Base-by-base conservation (phyloP, 2,888 invertebrate species). In the Macrosoma leucophasiata region DNA sequence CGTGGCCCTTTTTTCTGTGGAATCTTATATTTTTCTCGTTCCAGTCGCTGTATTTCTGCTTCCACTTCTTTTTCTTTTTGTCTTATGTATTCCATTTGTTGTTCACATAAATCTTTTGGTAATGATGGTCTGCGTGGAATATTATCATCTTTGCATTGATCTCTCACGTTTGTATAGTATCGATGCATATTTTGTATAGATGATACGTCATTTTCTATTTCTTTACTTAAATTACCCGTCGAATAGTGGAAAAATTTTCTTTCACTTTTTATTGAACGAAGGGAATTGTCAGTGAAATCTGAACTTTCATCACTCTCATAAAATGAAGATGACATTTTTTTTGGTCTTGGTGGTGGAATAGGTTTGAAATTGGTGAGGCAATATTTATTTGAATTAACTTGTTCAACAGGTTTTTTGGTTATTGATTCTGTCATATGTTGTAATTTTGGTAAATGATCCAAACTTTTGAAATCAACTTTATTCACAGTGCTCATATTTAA, bases 41-140 rank as follows among this genome's bases (percentile, higher is more conserved):
- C 89, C 18, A 91, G 65, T 1, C 87, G 78, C 42, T 86, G 85
- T 43, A 91, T 86, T 71, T 91, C 90, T 14, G 85, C 73, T 69
- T 88, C 88, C 4, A 91, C 85, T 61, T 90, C 88, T 50, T 87
- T 86, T 71, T 91, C 91, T 67, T 90, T 90, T 62, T 85, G 86
- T 17, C 86, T 67, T 17, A 91, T 89, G 47, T 89, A 88, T 55
- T 89, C 86, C 71, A 90, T 85, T 73, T 89, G 89, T 48, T 84
- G 82, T 36, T 88, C 86, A 66, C 86, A 87, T 57, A 90, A 62
- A 54, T 90, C 90, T 52, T 88, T 86, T 0, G 91, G 90, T 28
- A 91, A 63, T 9, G 90, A 91, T 4, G 86, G 85, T 29, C 88
- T 74, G 29, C 84, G 57, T 1, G 82, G 81, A 37, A 49, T 45